phyloP scores from a whole-genome alignment of 2,113 vertebrate genomes.

The Casuarius casuarius region DNA sequence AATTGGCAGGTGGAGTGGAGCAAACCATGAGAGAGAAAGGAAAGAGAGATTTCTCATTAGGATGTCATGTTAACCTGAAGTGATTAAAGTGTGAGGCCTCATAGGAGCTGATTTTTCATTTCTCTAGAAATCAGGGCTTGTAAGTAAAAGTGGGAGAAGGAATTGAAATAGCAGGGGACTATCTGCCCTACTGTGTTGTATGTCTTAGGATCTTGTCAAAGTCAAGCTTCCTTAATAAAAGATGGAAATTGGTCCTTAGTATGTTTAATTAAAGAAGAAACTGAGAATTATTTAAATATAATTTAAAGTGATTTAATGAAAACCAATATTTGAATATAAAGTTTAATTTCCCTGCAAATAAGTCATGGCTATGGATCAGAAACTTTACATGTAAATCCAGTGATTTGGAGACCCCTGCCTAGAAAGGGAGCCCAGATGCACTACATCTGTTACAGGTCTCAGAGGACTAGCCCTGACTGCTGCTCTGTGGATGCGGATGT shows the following conservation, averaged over 20 bases:
- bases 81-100: neutral
- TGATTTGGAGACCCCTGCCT: neutral
- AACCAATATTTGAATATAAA: conserved; percentile 29
- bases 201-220: conserved; percentile 7
- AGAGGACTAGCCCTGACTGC: neutral
- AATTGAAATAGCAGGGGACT: neutral
- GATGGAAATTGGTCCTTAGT: neutral
- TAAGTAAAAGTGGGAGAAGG: neutral
- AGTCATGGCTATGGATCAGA: neutral
- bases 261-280: conserved; percentile 38
- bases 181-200: neutral
- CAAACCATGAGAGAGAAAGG: neutral
- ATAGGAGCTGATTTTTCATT: conserved; percentile 1
- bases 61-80: neutral
- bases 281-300: conserved; percentile 40
- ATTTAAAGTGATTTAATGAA: conserved; percentile 42
- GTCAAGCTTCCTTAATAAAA: conserved; percentile 8
- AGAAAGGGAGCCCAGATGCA: neutral
- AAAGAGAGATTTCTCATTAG: neutral
- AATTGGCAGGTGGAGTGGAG: neutral
- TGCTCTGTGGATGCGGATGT: neutral
- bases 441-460: neutral
- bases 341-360: conserved; percentile 47
- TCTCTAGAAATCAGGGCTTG: neutral
- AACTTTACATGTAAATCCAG: neutral